Conservation (phyloP, 2,113 vertebrate species). For the Nyctereutes procyonoides region DNA sequence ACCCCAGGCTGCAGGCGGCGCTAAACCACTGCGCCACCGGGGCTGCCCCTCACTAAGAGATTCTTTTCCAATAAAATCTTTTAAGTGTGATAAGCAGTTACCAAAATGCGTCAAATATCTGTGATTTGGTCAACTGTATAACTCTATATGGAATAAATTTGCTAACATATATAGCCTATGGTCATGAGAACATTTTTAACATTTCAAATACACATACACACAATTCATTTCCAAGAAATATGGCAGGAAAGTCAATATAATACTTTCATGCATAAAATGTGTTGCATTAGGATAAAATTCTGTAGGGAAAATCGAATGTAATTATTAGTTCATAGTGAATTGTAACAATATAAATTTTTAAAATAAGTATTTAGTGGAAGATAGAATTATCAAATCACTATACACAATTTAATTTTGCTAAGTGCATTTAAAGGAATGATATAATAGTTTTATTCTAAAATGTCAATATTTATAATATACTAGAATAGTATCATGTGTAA, state of each 20-base stretch:
- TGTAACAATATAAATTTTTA: neutral
- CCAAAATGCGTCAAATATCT: neutral
- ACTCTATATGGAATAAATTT: neutral
- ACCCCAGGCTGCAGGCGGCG: too few species aligned
- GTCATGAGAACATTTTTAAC: neutral
- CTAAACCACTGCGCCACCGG: too few species aligned
- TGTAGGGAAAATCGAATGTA: neutral
- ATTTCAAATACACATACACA: neutral
- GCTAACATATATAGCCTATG: neutral
- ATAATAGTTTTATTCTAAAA: neutral
- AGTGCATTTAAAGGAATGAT: neutral
- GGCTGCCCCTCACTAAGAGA: neutral
- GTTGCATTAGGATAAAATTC: conserved; percentile 25
- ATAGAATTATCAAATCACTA: conserved; percentile 11
- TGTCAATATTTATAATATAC: conserved; percentile 19
- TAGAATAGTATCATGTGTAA: neutral
- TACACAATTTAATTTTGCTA: conserved; percentile 14
- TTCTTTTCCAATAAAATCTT: neutral
- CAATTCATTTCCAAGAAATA: neutral
- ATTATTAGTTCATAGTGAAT: neutral
- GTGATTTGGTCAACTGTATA: neutral
- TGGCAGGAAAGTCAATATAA: neutral
- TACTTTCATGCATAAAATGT: neutral
- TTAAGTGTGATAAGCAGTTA: neutral
- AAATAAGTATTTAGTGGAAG: conserved; percentile 26